Evolutionary conservation across 2,888 invertebrate species (phyloP).

Genomic region (Chydorus sphaericus): DNA sequence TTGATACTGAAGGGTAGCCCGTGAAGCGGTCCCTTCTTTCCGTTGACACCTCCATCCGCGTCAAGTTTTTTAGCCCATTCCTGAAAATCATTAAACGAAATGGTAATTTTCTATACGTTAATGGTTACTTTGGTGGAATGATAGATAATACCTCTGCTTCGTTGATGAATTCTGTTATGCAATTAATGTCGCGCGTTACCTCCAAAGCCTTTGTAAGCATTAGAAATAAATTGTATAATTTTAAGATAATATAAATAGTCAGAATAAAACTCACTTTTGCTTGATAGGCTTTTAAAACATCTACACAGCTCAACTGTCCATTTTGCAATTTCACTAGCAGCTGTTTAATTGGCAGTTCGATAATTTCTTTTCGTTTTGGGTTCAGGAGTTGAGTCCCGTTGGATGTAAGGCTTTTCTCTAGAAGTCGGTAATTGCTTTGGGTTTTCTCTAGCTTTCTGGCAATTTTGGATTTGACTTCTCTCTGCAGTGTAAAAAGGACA

Average conservation of each 20-base stretch:
- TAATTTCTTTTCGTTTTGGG: no score
- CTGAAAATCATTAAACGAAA: slow-evolving; percentile 12
- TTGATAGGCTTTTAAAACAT: slow-evolving; percentile 20
- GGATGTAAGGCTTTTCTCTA: no score
- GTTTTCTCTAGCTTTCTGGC: no score
- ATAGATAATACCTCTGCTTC: slow-evolving; percentile 21
- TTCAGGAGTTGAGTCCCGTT: no score
- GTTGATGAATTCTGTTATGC: slow-evolving; percentile 24
- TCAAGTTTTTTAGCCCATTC: slow-evolving; percentile 20
- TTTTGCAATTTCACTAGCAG: slow-evolving; percentile 18
- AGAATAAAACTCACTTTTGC: slow-evolving; percentile 17
- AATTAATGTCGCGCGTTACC: slow-evolving; percentile 22
- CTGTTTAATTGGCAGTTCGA: no score
- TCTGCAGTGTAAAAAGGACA: no score
- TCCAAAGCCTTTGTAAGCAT: slow-evolving; percentile 20
- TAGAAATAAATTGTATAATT: neutral
- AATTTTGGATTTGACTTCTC: no score
- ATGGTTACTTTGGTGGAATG: slow-evolving; percentile 10
- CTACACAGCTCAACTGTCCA: slow-evolving; percentile 17
- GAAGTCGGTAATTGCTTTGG: no score
- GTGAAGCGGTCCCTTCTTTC: slow-evolving; percentile 23
- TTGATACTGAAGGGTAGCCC: slow-evolving; percentile 28
- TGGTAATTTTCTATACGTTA: neutral
- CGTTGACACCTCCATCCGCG: slow-evolving; percentile 14
- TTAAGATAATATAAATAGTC: neutral